Evolutionary conservation across 2,888 invertebrate genomes (phyloP), one percentile per base, ranked within the genome.

Genomic region (Drosophila limbata): DNA sequence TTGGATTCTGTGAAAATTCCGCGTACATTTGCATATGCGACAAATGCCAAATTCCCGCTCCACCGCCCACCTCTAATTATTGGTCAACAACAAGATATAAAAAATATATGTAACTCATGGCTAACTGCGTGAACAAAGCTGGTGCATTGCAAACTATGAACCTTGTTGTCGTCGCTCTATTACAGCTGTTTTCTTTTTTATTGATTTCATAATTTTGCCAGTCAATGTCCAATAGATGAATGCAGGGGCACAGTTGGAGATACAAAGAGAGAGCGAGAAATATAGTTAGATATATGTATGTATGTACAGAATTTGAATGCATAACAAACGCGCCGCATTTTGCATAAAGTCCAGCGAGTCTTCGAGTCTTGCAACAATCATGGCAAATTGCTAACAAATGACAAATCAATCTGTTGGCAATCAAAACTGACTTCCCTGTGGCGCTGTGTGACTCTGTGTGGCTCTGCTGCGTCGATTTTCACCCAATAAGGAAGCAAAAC

Each of bases 401-500:
- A 84, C 84, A 84, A 85, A 84, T 84, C 84, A 84, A 84, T 84
- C 85, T 80, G 80, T 51, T 76, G 78, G 84, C 81, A 85, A 85
- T 84, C 85, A 84, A 84, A 77, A 74, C 57, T 62, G 65, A 85
- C 81, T 84, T 85, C 80, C 84, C 77, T 69, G 65, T 74, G 72
- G 64, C 75, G 64, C 53, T 69, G 71, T n/a, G 25, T 25, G 25
- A 25, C 25, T 25, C 25, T 25, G 25, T 25, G 25, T 25, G 44
- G 51, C 61, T 45, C 60, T 45, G 67, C 57, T 37, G 78, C 71
- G 44, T 66, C 77, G 75, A 84, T 86, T 86, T 84, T 86, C 86
- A 86, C 85, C 85, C 83, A 86, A 85, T 85, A 84, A 85, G 85
- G 85, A 85, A 85, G 87, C 83, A 70, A 84, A 77, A 75, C 68